A percentile compares a stretch with the other conserved stretches of the same genome.
Evolutionary conservation across 2,888 invertebrate genomes (phyloP).

Genomic region (Caenorhabditis sulstoni): DNA sequence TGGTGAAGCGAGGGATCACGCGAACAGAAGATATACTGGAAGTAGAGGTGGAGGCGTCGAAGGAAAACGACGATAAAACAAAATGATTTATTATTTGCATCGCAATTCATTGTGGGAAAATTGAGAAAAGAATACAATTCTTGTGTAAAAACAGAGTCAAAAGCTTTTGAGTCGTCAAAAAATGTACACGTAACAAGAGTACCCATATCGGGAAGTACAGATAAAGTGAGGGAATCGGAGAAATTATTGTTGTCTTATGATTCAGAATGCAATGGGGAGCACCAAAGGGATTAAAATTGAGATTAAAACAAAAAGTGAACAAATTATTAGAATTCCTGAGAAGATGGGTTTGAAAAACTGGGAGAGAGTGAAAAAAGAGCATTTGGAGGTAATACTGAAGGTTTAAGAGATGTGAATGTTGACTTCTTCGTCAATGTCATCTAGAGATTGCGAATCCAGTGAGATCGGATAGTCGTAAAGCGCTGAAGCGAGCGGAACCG

Average conservation of each 20-base stretch:
- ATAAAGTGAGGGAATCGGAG: neutral
- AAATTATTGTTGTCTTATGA: neutral
- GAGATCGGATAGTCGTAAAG: constrained; percentile 62
- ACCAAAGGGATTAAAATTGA: too few species aligned
- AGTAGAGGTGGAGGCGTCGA: neutral
- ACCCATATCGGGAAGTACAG: too few species aligned
- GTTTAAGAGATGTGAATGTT: constrained; percentile 50
- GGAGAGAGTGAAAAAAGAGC: neutral
- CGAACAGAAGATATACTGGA: constrained; percentile 1
- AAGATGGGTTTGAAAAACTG: neutral
- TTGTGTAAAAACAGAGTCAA: neutral
- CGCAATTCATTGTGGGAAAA: neutral
- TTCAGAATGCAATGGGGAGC: too few species aligned
- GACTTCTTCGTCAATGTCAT: constrained; percentile 57
- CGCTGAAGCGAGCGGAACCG: constrained; percentile 37
- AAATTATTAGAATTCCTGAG: too few species aligned
- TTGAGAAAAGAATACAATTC: neutral
- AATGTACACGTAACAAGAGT: neutral
- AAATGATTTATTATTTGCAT: neutral
- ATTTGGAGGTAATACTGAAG: neutral
- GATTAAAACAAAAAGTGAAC: too few species aligned
- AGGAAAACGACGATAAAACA: neutral
- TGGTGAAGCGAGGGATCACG: constrained; percentile 83
- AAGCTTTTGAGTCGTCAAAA: neutral
- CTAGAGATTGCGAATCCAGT: constrained; percentile 38